Evolutionary conservation across 2,888 invertebrate species (phyloP), one percentile per base, ranked within the genome.

Genomic region (Spialia ferax): DNA sequence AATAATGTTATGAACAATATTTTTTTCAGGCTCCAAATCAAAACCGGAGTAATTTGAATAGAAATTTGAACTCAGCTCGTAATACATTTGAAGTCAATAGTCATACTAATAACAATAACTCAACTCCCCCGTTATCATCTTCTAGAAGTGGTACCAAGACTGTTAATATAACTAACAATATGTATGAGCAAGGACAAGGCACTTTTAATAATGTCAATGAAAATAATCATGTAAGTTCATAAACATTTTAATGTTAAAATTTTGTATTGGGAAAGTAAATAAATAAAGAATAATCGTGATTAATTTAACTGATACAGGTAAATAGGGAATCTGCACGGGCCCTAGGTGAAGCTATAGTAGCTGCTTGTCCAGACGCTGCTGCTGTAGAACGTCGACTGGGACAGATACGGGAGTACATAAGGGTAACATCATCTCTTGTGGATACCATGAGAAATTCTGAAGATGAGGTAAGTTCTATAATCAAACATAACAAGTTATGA

Each of bases 341-440:
- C 42, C 74, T 92, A 38, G 94, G 93, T 18, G 93, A 93, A 74
- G 93, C 91, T 11, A 89, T 93, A 71, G 93, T 93, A 4, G 91
- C 92, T 8, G 89, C 93, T 0, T 94, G 93, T 69, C 96, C 96
- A 6, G 96, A 96, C 74, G 95, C 96, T 61, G 95, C 94, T 22
- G 95, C 96, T 63, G 96, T 97, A 48, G 96, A 96, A 78, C 95
- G 95, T 35, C 94, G 96, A 57, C 89, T 97, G 18, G 95, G 95
- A 69, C 96, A 96, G 86, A 96, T 97, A 72, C 89, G 96, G 59
- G 96, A 96, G 79, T 96, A 96, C 80, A 96, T 96, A 70, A 94
- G 95, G 78, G 95, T 96, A 42, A 96, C 96, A 5, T 95, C 96
- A 26, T 95, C 95, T 1, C 93, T 96, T 72, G 96, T 96, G 83